Evolutionary conservation across 2,113 vertebrate species (phyloP), one percentile per base, ranked within the genome.

Genomic region (Campylomormyrus numenius): DNA sequence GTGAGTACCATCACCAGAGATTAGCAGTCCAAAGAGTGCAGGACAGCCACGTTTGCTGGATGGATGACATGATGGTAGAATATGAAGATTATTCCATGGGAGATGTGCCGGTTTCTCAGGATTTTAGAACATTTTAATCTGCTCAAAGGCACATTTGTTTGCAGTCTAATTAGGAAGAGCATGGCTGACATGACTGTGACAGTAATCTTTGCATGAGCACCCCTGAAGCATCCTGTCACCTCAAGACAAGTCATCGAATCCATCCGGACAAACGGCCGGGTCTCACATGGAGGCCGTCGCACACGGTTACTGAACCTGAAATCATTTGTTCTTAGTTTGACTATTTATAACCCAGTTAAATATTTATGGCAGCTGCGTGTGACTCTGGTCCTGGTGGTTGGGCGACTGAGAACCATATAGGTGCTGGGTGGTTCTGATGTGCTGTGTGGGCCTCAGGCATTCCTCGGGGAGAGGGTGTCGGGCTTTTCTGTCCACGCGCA

Each of bases 1-100:
- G 98, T 99, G 96, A 98, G 98, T 95, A 90, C 2, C 1, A n/a
- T 77, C 13, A 39, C 70, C 70, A 80, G 35, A 42, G 62, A 31
- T 70, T 31, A 70, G 62, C 62, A 70, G 62, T 70, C 62, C 10
- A 13, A 13, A 70, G 35, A 15, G 74, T 80, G 74, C 74, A 42
- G 35, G 35, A 42, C 13, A 42, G 35, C 35, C 35, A 80, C 42
- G 74, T 80, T 80, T 80, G 35, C 5, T 39, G 15, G 35, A 42
- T 42, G 5, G 15, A 80, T 39, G 35, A 77, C 74, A 77, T 42
- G 74, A 42, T 19, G 2, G 74, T 80, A 42, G 62, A 27, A 5
- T 42, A 13, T 80, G 35, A 80, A 80, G 74, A 80, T 42, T 17
- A 19, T 80, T 80, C 74, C 74, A 80, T 19, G 17, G 70, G 27